phyloP scores from a whole-genome alignment of 1,140 invertebrate genomes.

The Lucilia sericata region DNA sequence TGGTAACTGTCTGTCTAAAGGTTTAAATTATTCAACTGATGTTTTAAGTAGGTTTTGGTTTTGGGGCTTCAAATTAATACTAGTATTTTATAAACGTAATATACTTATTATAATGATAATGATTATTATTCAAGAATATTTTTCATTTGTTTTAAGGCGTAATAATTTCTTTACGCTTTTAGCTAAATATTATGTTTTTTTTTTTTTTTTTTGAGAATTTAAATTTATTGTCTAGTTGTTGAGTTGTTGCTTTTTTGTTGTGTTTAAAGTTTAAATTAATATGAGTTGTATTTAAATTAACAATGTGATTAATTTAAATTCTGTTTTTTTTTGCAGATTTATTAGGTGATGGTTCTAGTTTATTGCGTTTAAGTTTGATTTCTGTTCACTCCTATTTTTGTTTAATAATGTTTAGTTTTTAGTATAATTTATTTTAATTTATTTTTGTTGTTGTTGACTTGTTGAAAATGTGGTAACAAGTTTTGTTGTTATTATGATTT shows the following conservation, averaged over 20 bases:
- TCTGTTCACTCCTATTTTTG: not conserved
- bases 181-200: not conserved
- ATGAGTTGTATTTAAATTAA: not conserved
- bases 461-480: slow-evolving; percentile 17
- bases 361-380: slow-evolving; percentile 25
- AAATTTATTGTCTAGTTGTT: not conserved
- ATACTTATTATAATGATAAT: too few relatives aligned
- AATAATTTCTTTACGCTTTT: not conserved
- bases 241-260: not conserved
- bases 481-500: not conserved
- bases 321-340: slow-evolving; percentile 57
- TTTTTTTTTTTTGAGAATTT: not conserved
- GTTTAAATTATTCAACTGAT: too few relatives aligned
- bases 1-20: too few relatives aligned
- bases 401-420: slow-evolving; percentile 3
- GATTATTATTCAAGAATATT: too few relatives aligned
- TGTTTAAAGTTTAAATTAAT: slow-evolving; percentile 1
- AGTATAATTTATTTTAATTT: slow-evolving; percentile 11
- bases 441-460: slow-evolving; percentile 14
- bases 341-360: slow-evolving; percentile 60
- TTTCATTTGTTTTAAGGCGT: not conserved
- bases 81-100: too few relatives aligned
- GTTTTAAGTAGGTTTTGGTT: too few relatives aligned
- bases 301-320: slow-evolving; percentile 66
- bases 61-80: too few relatives aligned